A percentile compares a stretch with the other conserved stretches of the same genome.
Evolutionary conservation across 1,140 invertebrate species (phyloP).

Genomic region (Hirudo medicinalis): DNA sequence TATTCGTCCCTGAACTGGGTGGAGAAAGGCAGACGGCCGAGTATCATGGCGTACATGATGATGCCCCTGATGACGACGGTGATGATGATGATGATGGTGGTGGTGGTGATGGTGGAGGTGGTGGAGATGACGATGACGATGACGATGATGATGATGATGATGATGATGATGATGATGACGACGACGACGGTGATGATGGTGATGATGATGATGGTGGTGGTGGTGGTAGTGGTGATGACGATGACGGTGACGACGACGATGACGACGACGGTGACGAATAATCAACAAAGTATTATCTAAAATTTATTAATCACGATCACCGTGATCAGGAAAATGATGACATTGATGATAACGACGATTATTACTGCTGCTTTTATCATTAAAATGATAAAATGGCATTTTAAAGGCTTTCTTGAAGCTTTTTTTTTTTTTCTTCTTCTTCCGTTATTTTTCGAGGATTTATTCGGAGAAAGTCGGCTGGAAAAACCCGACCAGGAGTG

Average conservation of each 20-base stretch:
- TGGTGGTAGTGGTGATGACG: not conserved
- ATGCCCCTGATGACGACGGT: not conserved
- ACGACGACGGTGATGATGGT: not conserved
- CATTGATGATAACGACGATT: no score
- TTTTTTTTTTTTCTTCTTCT: no score
- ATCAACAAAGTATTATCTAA: no score
- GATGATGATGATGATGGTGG: not conserved
- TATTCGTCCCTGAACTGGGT: conserved; percentile 43
- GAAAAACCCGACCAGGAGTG: no score
- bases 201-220: not conserved
- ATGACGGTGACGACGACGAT: not conserved
- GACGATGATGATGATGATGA: not conserved
- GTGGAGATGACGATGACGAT: not conserved
- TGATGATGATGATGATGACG: not conserved
- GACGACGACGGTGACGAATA: not conserved
- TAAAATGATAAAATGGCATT: not conserved
- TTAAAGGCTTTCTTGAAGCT: no score
- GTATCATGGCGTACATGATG: conserved; percentile 45
- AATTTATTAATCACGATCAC: no score
- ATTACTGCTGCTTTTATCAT: no score
- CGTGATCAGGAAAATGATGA: not conserved
- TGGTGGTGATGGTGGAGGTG: not conserved
- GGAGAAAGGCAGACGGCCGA: conserved; percentile 54
- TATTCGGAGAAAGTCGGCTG: no score
- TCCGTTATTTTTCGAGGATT: no score